Conservation (phyloP, 2,113 vertebrate species). For the Felis chaus region DNA sequence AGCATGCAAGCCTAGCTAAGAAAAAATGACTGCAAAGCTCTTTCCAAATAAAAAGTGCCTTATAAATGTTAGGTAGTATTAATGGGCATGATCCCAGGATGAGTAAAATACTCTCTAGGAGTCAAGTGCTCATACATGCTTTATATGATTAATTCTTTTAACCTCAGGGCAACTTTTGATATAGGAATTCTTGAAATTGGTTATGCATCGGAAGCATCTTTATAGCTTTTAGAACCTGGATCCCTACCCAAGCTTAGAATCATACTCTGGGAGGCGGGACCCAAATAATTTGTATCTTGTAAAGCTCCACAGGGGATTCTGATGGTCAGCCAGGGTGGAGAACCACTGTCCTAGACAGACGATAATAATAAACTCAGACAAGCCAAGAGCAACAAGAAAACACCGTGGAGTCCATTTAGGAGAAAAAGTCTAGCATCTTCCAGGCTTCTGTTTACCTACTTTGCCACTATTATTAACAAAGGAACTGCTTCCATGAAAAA, state of each 20-base stretch:
- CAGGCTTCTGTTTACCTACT: background rate
- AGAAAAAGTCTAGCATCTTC: background rate
- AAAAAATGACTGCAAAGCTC: conserved; percentile 67
- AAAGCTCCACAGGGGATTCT: background rate
- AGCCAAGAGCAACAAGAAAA: background rate
- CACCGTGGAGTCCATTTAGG: background rate
- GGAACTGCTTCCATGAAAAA: background rate
- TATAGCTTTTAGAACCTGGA: background rate
- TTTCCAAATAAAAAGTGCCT: conserved; percentile 70
- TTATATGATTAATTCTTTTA: conserved; percentile 5
- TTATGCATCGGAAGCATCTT: background rate
- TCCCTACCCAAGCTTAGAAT: background rate
- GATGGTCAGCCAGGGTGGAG: background rate
- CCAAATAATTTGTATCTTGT: background rate
- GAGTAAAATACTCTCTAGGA: conserved; percentile 11
- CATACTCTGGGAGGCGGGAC: background rate
- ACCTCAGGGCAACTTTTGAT: conserved; percentile 14
- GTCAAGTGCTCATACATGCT: conserved; percentile 1
- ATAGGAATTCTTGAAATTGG: conserved; percentile 21
- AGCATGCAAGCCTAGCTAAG: conserved; percentile 54
- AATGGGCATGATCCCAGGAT: conserved; percentile 36
- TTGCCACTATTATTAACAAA: conserved; percentile 42
- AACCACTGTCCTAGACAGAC: background rate
- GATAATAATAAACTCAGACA: background rate
- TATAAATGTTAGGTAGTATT: conserved; percentile 51